Conservation (phyloP, 2,113 vertebrate genomes). For the Elaphurus davidianus region DNA sequence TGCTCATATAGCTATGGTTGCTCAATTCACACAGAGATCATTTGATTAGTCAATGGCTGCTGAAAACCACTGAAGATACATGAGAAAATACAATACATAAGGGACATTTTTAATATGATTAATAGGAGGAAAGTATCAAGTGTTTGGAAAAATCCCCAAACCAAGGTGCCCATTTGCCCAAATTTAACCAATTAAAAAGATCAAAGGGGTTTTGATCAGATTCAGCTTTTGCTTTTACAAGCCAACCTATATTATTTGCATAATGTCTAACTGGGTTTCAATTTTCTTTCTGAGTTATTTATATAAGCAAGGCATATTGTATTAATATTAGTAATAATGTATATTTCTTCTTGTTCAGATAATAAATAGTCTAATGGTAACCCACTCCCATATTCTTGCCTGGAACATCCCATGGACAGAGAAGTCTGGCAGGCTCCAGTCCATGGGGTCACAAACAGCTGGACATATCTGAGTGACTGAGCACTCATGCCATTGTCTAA, state of each 20-base stretch:
- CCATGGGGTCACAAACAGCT: background rate
- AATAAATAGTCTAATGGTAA: background rate
- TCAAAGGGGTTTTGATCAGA: background rate
- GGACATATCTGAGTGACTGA: background rate
- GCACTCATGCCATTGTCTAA: background rate
- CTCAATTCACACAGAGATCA: background rate
- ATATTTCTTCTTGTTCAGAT: background rate
- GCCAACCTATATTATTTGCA: background rate
- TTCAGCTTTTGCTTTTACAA: background rate
- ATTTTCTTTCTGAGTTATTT: background rate
- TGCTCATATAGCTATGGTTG: background rate
- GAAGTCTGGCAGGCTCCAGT: background rate
- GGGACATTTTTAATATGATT: background rate
- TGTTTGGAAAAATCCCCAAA: background rate
- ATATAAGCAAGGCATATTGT: background rate
- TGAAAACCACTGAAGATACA: background rate
- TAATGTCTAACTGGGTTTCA: background rate
- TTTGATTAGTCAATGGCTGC: background rate
- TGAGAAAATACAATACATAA: background rate
- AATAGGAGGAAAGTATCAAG: background rate
- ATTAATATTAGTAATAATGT: background rate
- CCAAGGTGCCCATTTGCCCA: background rate
- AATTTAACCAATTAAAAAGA: background rate
- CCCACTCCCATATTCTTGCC: background rate
- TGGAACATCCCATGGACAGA: background rate